phyloP scores from a whole-genome alignment of 2,797 vertebrate species.

The Hippoglossus hippoglossus region DNA sequence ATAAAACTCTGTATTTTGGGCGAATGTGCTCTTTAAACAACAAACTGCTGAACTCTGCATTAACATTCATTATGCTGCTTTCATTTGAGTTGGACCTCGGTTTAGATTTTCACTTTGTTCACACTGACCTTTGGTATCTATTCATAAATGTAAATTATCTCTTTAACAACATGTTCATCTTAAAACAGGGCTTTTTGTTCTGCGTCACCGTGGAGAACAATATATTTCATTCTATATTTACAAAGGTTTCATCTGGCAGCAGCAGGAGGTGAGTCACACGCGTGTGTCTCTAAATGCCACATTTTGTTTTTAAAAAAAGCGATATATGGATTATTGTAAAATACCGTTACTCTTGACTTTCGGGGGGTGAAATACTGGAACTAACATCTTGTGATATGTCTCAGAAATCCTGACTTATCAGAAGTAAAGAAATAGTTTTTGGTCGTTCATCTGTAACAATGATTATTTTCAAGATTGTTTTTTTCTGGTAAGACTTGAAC shows the following conservation, averaged over 20 bases:
- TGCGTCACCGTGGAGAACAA: constrained; percentile 2
- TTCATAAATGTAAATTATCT: constrained; percentile 6
- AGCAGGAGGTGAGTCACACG: constrained; percentile 26
- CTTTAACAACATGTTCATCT: constrained; percentile 17
- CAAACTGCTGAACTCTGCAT: neutral
- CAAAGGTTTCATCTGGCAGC: constrained; percentile 40
- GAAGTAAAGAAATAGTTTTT: constrained; percentile 1
- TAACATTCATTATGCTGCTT: constrained; percentile 46
- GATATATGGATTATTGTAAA: constrained; percentile 1
- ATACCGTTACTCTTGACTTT: neutral
- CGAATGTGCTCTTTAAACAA: constrained; percentile 19
- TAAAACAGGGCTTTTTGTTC: constrained; percentile 1
- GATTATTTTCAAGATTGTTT: neutral
- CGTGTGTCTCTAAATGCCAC: constrained; percentile 23
- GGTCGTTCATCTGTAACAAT: neutral
- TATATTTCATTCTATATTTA: constrained; percentile 59
- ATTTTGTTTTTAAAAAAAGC: neutral
- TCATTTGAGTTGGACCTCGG: constrained; percentile 7
- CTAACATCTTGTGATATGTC: neutral
- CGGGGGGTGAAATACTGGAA: no score
- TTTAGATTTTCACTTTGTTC: neutral
- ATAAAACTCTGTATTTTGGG: neutral
- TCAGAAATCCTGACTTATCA: neutral
- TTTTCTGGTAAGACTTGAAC: neutral
- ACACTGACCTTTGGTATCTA: neutral